Evolutionary conservation across 2,888 invertebrate species (phyloP).

Genomic region (Ophion costatus): DNA sequence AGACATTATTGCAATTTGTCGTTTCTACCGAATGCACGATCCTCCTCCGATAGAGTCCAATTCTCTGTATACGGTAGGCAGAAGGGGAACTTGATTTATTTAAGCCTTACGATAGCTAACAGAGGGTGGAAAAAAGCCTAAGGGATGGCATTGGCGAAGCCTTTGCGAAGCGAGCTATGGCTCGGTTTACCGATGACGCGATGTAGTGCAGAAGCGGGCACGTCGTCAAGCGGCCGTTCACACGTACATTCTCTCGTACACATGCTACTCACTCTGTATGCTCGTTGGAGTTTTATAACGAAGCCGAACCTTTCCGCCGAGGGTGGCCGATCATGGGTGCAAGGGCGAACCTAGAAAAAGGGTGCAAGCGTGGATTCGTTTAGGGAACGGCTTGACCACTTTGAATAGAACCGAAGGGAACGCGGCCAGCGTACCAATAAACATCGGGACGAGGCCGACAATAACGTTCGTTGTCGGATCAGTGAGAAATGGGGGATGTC

Average conservation of each 20-base stretch:
- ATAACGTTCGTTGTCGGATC: slow-evolving; percentile 69
- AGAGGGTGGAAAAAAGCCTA: slow-evolving; percentile 13
- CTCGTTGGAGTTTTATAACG: slow-evolving; percentile 59
- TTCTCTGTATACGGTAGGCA: not conserved
- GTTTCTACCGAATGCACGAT: not conserved
- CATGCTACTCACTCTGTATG: not conserved
- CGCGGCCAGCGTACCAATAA: slow-evolving; percentile 28
- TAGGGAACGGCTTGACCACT: slow-evolving; percentile 76
- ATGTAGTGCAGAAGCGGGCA: slow-evolving; percentile 27
- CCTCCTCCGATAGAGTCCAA: not conserved
- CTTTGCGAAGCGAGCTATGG: slow-evolving; percentile 53
- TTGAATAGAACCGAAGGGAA: slow-evolving; percentile 61
- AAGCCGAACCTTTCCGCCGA: slow-evolving; percentile 50
- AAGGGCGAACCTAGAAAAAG: slow-evolving; percentile 28
- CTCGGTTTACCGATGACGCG: slow-evolving; percentile 45
- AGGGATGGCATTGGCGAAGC: slow-evolving; percentile 48
- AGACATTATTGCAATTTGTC: not conserved
- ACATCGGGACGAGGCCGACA: slow-evolving; percentile 48
- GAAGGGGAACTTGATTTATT: slow-evolving; percentile 35
- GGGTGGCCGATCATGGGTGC: slow-evolving; percentile 46
- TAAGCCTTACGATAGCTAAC: slow-evolving; percentile 30
- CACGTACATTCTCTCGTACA: slow-evolving; percentile 9
- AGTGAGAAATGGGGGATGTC: slow-evolving; percentile 67
- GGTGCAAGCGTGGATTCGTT: slow-evolving; percentile 64
- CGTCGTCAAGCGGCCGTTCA: slow-evolving; percentile 2